Conservation (phyloP, 1,140 invertebrate genomes). For the Oryctes rhinoceros region DNA sequence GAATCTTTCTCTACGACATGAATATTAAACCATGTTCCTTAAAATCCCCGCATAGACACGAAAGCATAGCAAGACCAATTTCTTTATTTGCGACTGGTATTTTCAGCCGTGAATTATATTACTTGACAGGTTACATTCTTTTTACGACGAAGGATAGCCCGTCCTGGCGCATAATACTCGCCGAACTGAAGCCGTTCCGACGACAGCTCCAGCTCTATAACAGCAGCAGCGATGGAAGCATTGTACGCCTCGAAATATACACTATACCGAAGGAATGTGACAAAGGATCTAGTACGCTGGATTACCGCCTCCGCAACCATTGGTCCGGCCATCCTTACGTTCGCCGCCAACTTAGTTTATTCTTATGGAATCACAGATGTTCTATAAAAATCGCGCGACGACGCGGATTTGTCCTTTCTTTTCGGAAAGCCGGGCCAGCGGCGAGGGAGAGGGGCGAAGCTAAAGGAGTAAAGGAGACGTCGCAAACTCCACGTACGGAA, state of each 20-base stretch:
- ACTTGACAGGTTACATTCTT: slow-evolving; percentile 33
- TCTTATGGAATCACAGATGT: slow-evolving; percentile 54
- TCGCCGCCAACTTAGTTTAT: slow-evolving; percentile 48
- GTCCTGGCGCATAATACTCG: slow-evolving; percentile 21
- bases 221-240: not conserved
- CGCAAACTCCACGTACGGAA: not conserved
- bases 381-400: slow-evolving; percentile 53
- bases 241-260: slow-evolving; percentile 17
- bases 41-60: not conserved
- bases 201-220: too few species aligned
- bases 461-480: not conserved
- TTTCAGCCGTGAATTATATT: slow-evolving; percentile 25
- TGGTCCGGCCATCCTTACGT: slow-evolving; percentile 53
- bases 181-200: not conserved
- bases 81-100: slow-evolving; percentile 9
- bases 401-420: slow-evolving; percentile 50
- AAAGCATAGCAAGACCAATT: not conserved
- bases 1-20: too few species aligned
- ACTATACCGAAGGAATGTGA: slow-evolving; percentile 44
- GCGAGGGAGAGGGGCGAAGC: not conserved
- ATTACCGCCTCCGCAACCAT: slow-evolving; percentile 52
- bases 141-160: slow-evolving; percentile 29
- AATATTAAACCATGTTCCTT: too few species aligned
- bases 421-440: not conserved
- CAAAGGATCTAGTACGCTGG: slow-evolving; percentile 44